Evolutionary conservation across 2,888 invertebrate species (phyloP), one percentile per base, ranked within the genome.

Genomic region (Caenorhabditis zanzibari): DNA sequence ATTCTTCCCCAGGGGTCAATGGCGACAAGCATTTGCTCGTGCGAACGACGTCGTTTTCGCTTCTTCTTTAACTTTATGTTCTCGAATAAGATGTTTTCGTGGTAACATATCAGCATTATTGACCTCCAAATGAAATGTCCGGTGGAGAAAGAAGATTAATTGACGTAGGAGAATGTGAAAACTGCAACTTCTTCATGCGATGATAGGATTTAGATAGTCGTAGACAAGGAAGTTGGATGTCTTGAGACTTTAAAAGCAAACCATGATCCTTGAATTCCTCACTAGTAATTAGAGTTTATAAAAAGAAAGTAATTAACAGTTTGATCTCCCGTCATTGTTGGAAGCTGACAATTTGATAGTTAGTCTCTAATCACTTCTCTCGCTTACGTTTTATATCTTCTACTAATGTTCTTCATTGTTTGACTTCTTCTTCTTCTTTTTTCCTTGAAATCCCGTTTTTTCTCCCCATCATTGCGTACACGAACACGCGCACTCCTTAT

Each of bases 271-370:
- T n/a, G n/a, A n/a, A n/a, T n/a, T n/a, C n/a, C n/a, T n/a, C n/a
- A n/a, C n/a, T n/a, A n/a, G n/a, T n/a, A n/a, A n/a, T n/a, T n/a
- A n/a, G n/a, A n/a, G n/a, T n/a, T n/a, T n/a, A n/a, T n/a, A n/a
- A n/a, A n/a, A n/a, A n/a, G n/a, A n/a, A n/a, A n/a, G n/a, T n/a
- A n/a, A n/a, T n/a, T 71, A 71, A 47, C 71, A 47, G 71, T 71
- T 77, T 77, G 52, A 38, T 49, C 61, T 32, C 35, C n/a, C 41
- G 16, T 41, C 52, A 61, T 35, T 35, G 52, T 41, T 22, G n/a
- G 52, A 38, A 32, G 71, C 47, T 63, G 68, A 63, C 64, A 64
- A 71, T 79, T 63, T 71, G 71, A 79, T 63, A 63, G 28, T 61
- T 63, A 28, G 35, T 52, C 38, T 12, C 41, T n/a, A n/a, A n/a